Conservation (phyloP, 1,140 invertebrate species). For the Drosophila carrolli region DNA sequence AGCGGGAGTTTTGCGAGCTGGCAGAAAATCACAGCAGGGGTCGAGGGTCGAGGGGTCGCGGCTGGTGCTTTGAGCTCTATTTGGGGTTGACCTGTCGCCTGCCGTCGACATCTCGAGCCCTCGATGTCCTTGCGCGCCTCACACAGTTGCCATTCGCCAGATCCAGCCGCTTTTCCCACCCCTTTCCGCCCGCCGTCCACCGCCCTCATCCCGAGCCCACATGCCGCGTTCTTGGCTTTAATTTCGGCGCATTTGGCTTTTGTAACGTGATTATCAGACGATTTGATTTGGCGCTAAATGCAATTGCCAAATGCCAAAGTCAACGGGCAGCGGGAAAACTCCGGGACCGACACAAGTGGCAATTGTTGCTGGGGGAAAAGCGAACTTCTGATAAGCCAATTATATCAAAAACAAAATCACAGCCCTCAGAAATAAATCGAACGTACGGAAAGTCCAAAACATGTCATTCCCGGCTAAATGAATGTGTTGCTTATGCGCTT, state of each 20-base stretch:
- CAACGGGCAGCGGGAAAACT: conserved; percentile 37
- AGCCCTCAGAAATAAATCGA: background rate
- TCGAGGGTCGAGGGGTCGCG: conserved; percentile 30
- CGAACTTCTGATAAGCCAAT: conserved; percentile 30
- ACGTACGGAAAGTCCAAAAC: background rate
- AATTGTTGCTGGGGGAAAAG: conserved; percentile 8
- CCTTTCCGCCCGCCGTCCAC: too few species aligned
- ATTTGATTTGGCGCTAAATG: conserved; percentile 85
- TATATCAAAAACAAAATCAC: conserved; percentile 2
- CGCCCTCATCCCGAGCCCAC: conserved; percentile 30
- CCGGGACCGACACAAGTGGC: conserved; percentile 6
- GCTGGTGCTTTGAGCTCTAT: conserved; percentile 54
- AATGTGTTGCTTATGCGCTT: too few species aligned
- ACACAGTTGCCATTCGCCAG: conserved; percentile 22
- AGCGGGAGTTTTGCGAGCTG: conserved; percentile 68
- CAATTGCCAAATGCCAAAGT: conserved; percentile 82
- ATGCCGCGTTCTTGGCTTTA: conserved; percentile 72
- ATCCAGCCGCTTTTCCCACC: conserved; percentile 10
- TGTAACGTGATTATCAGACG: conserved; percentile 84
- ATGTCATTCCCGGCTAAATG: too few species aligned
- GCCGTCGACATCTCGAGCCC: conserved; percentile 35
- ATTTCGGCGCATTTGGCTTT: conserved; percentile 83
- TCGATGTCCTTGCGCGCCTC: conserved; percentile 17
- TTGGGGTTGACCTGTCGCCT: conserved; percentile 56
- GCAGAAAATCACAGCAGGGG: conserved; percentile 76